Base-by-base conservation (phyloP, 2,888 invertebrate genomes). In the Erebia ligea region DNA sequence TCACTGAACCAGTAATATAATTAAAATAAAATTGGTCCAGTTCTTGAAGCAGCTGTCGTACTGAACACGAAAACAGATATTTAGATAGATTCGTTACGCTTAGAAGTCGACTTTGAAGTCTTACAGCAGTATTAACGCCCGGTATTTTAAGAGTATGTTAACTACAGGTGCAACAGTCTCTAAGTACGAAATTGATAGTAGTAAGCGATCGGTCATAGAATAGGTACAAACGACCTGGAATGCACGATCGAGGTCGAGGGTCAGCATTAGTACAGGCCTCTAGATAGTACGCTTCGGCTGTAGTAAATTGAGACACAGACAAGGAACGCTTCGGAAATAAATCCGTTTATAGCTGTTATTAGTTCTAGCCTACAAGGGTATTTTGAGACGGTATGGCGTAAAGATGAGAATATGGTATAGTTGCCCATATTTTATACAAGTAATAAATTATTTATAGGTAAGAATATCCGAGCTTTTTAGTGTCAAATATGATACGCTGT, bases 141-240 rank as follows among this genome's bases (percentile, higher is more conserved):
- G 13, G 13, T 21, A 64, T 48, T 48, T 40, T 50, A 40, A 25
- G 17, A 40, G 19, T 50, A 58, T 10, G 25, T 50, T 67, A n/a
- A 67, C 62, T 54, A 54, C 48, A 61, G 45, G 61, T 34, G 61
- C 50, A 68, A 68, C 54, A 68, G 57, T 62, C 45, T 68, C 21
- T 45, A 62, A 48, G 58, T 54, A 67, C 62, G 67, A 65, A 83
- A 86, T 85, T 85, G 82, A 89, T 88, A 87, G 86, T 86, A 84
- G 86, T 87, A 82, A 86, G 81, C 81, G 84, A 82, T 84, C 80
- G 84, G 83, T 84, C 85, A 89, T 86, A 87, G 86, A 82, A 82
- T 64, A 61, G 67, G 68, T 85, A 87, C 85, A 84, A 89, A 82
- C 84, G 82, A 82, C 79, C 80, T 73, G 76, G 79, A 78, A 81